Evolutionary conservation across 2,113 vertebrate species (phyloP).

Genomic region (Pteruthius melanotis): DNA sequence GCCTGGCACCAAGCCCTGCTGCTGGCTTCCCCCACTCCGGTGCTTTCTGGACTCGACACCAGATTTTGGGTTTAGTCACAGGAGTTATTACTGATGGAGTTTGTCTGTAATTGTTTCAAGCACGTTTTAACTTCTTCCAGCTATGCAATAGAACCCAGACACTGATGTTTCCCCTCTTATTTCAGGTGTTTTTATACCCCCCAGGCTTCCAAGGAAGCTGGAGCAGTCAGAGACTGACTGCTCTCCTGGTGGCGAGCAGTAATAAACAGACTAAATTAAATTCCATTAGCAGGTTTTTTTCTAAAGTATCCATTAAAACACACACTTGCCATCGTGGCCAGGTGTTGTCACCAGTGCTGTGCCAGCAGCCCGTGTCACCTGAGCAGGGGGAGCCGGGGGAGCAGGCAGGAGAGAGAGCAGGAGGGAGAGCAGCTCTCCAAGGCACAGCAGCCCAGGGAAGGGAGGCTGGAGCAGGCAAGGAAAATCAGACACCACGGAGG

Average conservation of each 20-base stretch:
- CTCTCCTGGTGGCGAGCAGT: neutral
- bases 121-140: neutral
- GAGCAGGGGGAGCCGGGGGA: neutral
- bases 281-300: neutral
- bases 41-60: neutral
- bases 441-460: neutral
- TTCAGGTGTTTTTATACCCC: neutral
- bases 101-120: neutral
- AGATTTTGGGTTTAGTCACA: fast-evolving
- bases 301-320: neutral
- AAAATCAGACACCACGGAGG: fast-evolving
- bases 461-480: neutral
- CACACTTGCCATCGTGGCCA: fast-evolving
- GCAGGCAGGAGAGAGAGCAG: neutral
- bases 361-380: fast-evolving
- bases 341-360: neutral
- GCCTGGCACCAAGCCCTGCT: neutral
- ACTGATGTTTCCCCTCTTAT: no score
- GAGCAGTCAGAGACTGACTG: neutral
- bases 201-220: neutral
- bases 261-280: neutral
- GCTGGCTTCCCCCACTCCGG: neutral
- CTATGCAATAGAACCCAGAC: fast-evolving
- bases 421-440: neutral
- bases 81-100: fast-evolving